Evolutionary conservation across 2,888 invertebrate species (phyloP), one percentile per base, ranked within the genome.

Genomic region (Bruchidius siliquastri): DNA sequence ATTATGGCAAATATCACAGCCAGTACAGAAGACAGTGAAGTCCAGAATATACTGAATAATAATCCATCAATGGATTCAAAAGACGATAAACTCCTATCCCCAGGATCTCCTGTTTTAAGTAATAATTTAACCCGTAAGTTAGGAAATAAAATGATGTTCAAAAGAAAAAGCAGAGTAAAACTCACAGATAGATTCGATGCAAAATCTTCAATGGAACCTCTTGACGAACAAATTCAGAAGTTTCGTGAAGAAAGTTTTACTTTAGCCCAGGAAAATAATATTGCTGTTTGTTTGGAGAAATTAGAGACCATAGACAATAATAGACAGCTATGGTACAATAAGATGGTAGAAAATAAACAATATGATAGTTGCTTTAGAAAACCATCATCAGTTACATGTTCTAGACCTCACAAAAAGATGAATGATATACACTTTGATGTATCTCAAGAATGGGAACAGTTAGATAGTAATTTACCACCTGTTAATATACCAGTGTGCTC

Each of bases 21-120:
- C 49, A 18, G 49, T 18, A 4, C 49, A 71, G 72, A 74, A 68
- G 75, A 76, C 22, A 22, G 8, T 21, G 76, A n/a, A n/a, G n/a
- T n/a, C n/a, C n/a, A n/a, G n/a, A n/a, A n/a, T n/a, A n/a, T n/a
- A n/a, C n/a, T n/a, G n/a, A n/a, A n/a, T n/a, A 72, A 73, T 67
- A 69, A 69, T 21, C 26, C 13, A 67, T 22, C 22, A 70, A 13
- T 18, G 20, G 72, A 26, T 67, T 32, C 68, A 49, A 68, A 71
- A 67, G 67, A 49, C 30, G 79, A 80, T 21, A 77, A 75, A 72
- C 80, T 82, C 1, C 74, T 82, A 68, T 84, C 84, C 21, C 84
- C 84, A 22, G 77, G 73, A 80, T 76, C 70, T 80, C 75, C 22
- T 78, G 79, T 72, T 49, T 49, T 49, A 49, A 49, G 49, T 49